Conservation (phyloP, 2,113 vertebrate species). For the Nipponia nippon region DNA sequence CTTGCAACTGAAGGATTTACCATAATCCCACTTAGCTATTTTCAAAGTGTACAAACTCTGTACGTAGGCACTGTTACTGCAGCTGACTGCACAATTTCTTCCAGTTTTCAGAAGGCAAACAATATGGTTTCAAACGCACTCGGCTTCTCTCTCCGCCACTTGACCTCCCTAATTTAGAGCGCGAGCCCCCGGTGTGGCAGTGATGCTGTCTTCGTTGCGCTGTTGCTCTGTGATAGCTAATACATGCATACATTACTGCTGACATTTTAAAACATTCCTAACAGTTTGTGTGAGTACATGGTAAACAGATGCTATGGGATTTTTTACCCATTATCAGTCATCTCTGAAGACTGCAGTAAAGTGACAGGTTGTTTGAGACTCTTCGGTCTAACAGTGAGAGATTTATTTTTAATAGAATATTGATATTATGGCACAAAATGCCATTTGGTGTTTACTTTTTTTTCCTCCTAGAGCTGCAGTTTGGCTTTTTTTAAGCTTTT, state of each 20-base stretch:
- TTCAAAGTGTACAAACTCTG: background rate
- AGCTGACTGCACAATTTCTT: background rate
- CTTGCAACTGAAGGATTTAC: background rate
- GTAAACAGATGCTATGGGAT: conserved; percentile 77
- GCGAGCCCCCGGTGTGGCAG: background rate
- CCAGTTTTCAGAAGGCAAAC: conserved; percentile 27
- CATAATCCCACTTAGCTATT: conserved; percentile 27
- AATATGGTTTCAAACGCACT: conserved; percentile 8
- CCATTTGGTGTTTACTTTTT: conserved; percentile 64
- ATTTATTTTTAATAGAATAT: conserved; percentile 82
- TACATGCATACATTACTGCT: conserved; percentile 69
- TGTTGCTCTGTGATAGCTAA: conserved; percentile 48
- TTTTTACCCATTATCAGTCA: conserved; percentile 79
- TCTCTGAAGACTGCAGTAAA: conserved; percentile 78
- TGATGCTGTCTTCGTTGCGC: conserved; percentile 5
- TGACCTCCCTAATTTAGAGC: conserved; percentile 62
- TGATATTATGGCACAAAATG: conserved; percentile 74
- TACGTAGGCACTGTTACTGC: background rate
- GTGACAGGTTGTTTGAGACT: conserved; percentile 77
- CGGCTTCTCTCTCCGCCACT: conserved; percentile 1
- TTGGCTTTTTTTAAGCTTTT: conserved; percentile 55
- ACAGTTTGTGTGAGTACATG: conserved; percentile 67
- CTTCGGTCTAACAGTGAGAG: conserved; percentile 72
- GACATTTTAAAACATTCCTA: conserved; percentile 74
- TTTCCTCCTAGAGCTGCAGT: conserved; percentile 32